phyloP scores from a whole-genome alignment of 53 echinoderm and acorn worm genomes.

The Astropecten irregularis region DNA sequence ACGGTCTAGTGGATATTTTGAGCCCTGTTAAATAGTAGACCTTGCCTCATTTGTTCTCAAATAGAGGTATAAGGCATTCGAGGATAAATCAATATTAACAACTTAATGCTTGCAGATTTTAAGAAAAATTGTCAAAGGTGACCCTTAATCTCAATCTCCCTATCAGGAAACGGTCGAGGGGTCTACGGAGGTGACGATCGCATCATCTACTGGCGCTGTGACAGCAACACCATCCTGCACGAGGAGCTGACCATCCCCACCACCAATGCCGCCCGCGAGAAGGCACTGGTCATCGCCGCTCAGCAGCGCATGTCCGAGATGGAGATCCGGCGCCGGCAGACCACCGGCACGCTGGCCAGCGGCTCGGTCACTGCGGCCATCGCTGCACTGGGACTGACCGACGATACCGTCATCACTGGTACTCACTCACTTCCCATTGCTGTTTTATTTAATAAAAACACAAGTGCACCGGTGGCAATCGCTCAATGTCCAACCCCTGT shows the following conservation, averaged over 20 bases:
- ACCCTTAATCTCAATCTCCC: too few relatives aligned
- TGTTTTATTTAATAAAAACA: too few relatives aligned
- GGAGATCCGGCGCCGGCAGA: slow-evolving; percentile 79
- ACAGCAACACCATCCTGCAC: slow-evolving; percentile 83
- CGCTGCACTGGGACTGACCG: slow-evolving; percentile 81
- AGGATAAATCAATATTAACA: too few relatives aligned
- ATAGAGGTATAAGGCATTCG: too few relatives aligned
- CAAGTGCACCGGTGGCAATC: too few relatives aligned
- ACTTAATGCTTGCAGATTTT: too few relatives aligned
- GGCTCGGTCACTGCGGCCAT: slow-evolving; percentile 93
- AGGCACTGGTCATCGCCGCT: slow-evolving; percentile 90
- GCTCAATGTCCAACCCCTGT: too few relatives aligned
- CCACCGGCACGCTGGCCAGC: slow-evolving; percentile 84
- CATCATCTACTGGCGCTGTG: slow-evolving; percentile 98
- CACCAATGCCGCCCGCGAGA: slow-evolving; percentile 90
- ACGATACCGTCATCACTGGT: slow-evolving; percentile 56
- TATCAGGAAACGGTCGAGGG: slow-evolving; percentile 86
- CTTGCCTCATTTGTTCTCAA: too few relatives aligned
- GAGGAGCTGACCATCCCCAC: slow-evolving; percentile 90
- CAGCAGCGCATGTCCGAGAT: slow-evolving; percentile 89
- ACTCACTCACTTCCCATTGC: too few relatives aligned
- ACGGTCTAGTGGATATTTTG: too few relatives aligned
- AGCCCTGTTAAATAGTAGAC: too few relatives aligned
- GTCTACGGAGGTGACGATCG: slow-evolving; percentile 86
- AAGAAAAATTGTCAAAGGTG: too few relatives aligned